Base-by-base conservation (phyloP, 2,113 vertebrate genomes). In the Nipponia nippon region DNA sequence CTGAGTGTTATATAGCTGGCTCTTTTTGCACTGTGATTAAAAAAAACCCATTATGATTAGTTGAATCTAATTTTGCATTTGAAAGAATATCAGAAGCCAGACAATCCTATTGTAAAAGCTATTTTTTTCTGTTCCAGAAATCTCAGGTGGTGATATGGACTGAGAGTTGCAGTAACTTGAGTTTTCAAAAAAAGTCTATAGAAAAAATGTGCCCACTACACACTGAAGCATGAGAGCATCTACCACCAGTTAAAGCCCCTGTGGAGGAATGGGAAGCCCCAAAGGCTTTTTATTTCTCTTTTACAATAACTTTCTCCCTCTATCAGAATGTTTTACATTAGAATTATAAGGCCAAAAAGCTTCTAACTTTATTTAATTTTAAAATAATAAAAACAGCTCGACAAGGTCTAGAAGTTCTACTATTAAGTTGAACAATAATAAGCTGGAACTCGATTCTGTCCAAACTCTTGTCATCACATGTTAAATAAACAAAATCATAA, bases 1-100 rank as follows among this genome's bases (percentile, higher is more conserved):
- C 14, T 29, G 17, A 73, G 23, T 9, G 6, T 23, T 15, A 55
- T 30, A 50, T 19, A 55, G 9, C 5, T 0, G 1, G 3, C 1
- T 9, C 2, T 55, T 91, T 71, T 61, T 73, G 13, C 23, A 70
- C 3, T 44, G 6, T 70, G 19, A 55, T 86, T 59, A 14, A 14
- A 16, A 50, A 50, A 50, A 50, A 13, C 47, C 7, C 6, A 11
- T 34, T 59, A 61, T 40, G 8, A 50, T 22, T 63, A 38, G 3
- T 6, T 75, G 4, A 44, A 44, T 62, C 7, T 71, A 62, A 36
- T 63, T 69, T 89, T 86, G 38, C 38, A 16, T 25, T 19, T 36
- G 32, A 78, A 85, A 58, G 23, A 46, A 11, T n/a, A 72, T 19
- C 15, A 65, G 13, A 81, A 91, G 15, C 19, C 29, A 30, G 13